Percentiles rank a stretch among this genome's conserved stretches.
These are phyloP conservation scores for Cephus spinipes DNA, from an alignment of 2,888 invertebrate genomes.

Conservation along the genomic window DNA sequence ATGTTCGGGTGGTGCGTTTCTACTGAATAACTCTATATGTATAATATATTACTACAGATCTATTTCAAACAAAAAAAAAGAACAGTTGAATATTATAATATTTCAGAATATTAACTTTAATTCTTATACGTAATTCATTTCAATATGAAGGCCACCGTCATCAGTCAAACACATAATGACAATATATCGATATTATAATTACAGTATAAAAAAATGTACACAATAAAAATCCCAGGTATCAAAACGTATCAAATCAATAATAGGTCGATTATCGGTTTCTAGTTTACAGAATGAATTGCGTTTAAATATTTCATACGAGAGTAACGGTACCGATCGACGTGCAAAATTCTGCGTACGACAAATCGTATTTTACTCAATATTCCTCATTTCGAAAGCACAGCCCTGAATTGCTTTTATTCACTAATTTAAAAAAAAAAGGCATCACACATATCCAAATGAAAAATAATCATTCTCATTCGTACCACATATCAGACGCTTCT, in stretches of 20 bases:
- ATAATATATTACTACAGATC: neutral
- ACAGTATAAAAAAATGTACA: slow-evolving; percentile 37
- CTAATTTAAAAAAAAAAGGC: too few relatives aligned
- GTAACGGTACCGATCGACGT: too few relatives aligned
- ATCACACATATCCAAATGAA: neutral
- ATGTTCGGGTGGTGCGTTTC: too few relatives aligned
- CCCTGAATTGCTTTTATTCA: too few relatives aligned
- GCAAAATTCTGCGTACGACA: too few relatives aligned
- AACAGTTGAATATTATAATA: slow-evolving; percentile 2
- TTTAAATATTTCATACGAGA: too few relatives aligned
- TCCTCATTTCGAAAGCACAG: too few relatives aligned
- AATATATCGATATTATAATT: slow-evolving; percentile 12
- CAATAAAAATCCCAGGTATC: slow-evolving; percentile 34
- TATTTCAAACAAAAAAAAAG: slow-evolving; percentile 5
- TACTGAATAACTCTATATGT: neutral
- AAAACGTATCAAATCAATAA: slow-evolving; percentile 30
- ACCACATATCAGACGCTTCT: neutral
- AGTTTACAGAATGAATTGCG: too few relatives aligned
- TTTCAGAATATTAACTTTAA: neutral
- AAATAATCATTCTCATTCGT: neutral
- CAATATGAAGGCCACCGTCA: too few relatives aligned
- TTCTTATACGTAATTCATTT: neutral
- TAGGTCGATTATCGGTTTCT: slow-evolving; percentile 18
- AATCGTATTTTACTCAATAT: too few relatives aligned
- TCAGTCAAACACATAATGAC: too few relatives aligned